These are phyloP conservation scores for Mythimna ferrago DNA, from an alignment of 2,888 invertebrate genomes.

Conservation along the genomic window DNA sequence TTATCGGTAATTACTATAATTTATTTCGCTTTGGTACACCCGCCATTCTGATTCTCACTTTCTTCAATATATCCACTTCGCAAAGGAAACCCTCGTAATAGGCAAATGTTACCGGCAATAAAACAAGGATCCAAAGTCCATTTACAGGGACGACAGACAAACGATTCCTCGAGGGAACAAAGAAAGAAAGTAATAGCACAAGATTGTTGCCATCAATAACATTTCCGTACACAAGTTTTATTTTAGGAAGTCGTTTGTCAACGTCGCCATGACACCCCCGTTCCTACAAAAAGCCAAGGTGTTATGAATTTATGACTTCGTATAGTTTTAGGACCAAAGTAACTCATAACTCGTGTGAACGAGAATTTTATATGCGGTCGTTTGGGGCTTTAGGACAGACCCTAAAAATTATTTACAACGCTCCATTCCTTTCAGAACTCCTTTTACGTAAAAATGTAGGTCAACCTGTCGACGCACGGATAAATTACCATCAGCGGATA, in stretches of 20 bases:
- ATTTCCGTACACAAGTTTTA: constrained; percentile 55
- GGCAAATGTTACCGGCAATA: constrained; percentile 55
- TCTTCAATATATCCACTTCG: constrained; percentile 39
- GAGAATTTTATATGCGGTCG: constrained; percentile 61
- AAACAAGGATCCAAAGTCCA: constrained; percentile 59
- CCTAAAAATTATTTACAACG: constrained; percentile 60
- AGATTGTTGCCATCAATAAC: constrained; percentile 62
- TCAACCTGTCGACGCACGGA: constrained; percentile 37
- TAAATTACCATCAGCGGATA: constrained; percentile 54
- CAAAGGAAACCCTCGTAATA: constrained; percentile 34
- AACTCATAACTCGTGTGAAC: constrained; percentile 55
- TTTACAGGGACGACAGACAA: constrained; percentile 48
- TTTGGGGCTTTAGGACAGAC: constrained; percentile 54
- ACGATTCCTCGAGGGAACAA: constrained; percentile 41
- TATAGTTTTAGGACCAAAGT: constrained; percentile 56
- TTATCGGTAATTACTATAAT: no score
- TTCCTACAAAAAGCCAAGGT: constrained; percentile 50
- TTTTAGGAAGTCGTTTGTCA: constrained; percentile 63
- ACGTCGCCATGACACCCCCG: constrained; percentile 49
- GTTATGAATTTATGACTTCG: constrained; percentile 61
- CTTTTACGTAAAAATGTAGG: constrained; percentile 59
- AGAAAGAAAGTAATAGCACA: constrained; percentile 49
- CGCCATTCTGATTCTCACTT: background rate
- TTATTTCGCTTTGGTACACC: no score
- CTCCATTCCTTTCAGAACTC: constrained; percentile 27